These are phyloP conservation scores for Leptobrachium leishanense DNA, from an alignment of 2,113 vertebrate genomes.

Conservation along the genomic window DNA sequence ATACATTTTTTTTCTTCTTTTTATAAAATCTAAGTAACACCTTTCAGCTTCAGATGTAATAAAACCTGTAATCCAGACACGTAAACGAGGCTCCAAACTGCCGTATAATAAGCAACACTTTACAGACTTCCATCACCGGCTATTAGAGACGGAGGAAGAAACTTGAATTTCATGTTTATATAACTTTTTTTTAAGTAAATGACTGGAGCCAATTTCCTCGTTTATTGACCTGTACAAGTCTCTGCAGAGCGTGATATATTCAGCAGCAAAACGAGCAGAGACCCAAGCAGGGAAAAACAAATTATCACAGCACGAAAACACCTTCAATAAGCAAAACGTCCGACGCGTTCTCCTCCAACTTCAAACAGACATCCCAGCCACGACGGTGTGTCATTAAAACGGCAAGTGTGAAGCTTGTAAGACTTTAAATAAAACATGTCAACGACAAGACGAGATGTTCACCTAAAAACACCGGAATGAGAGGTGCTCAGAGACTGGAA, in stretches of 20 bases:
- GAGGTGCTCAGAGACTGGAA: too few relatives aligned
- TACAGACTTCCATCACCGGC: background rate
- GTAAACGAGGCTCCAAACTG: background rate
- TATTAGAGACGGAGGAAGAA: background rate
- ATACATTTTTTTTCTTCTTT: background rate
- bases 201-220: background rate
- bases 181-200: background rate
- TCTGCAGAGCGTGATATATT: conserved; percentile 2
- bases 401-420: background rate
- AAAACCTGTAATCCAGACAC: background rate
- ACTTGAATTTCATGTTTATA: background rate
- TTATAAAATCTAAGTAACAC: background rate
- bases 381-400: background rate
- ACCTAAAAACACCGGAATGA: too few relatives aligned
- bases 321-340: conserved; percentile 1
- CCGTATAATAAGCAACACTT: background rate
- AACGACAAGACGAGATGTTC: background rate
- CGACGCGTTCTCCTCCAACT: background rate
- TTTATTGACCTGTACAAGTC: background rate
- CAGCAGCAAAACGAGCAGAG: conserved; percentile 2
- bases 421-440: background rate
- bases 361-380: background rate
- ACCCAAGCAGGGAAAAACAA: conserved; percentile 2
- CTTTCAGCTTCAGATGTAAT: background rate
- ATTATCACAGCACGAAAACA: conserved; percentile 23